These are phyloP conservation scores for Eupithecia centaureata DNA, from an alignment of 2,888 invertebrate species.

Conservation along the genomic window DNA sequence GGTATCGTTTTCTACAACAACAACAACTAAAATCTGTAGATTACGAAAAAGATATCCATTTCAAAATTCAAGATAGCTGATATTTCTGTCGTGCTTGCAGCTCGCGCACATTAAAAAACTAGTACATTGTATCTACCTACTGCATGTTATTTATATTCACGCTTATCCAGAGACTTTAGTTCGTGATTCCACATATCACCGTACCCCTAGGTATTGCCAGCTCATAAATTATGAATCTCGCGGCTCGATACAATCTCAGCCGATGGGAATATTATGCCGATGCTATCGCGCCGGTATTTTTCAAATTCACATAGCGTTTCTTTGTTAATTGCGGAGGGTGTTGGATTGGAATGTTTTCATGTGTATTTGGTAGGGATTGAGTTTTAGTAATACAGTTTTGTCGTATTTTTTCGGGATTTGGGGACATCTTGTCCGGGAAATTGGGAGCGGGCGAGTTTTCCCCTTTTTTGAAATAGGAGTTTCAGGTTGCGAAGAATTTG, in stretches of 20 bases:
- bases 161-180: constrained; percentile 37
- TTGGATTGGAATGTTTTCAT: background rate
- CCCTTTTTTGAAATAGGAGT: no score
- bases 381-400: background rate
- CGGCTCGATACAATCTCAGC: constrained; percentile 73
- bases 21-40: no score
- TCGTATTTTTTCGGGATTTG: background rate
- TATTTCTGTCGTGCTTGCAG: no score
- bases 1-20: no score
- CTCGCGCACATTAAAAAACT: no score
- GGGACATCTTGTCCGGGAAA: no score
- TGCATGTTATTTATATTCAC: background rate
- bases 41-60: no score
- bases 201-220: constrained; percentile 61
- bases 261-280: constrained; percentile 76
- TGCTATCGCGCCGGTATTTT: constrained; percentile 60
- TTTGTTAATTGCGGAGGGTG: constrained; percentile 23
- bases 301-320: constrained; percentile 55
- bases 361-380: background rate
- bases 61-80: no score
- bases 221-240: constrained; percentile 78
- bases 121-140: no score
- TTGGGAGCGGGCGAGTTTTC: no score
- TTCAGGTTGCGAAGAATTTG: no score
- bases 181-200: constrained; percentile 48